Conservation (phyloP, 2,888 invertebrate species). For the Notocelia uddmanniana region DNA sequence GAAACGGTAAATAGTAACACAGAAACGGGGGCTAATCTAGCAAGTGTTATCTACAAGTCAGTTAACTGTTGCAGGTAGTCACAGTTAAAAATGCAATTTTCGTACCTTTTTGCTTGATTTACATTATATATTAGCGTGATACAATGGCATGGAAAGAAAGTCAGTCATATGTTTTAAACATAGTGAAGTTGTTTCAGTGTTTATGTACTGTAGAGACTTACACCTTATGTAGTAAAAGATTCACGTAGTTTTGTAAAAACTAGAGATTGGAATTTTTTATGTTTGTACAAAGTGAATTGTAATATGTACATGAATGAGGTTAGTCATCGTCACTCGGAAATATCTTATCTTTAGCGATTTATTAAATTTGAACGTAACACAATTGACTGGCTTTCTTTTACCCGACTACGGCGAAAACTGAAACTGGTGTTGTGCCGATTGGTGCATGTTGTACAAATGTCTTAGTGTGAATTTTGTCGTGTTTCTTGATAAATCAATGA, state of each 20-base stretch:
- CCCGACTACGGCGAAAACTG: background rate
- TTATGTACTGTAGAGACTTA: background rate
- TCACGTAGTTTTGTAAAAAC: background rate
- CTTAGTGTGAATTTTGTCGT: background rate
- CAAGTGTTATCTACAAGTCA: conserved; percentile 15
- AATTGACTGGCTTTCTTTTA: conserved; percentile 22
- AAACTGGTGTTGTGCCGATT: background rate
- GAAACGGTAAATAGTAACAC: conserved; percentile 29
- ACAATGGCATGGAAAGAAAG: background rate
- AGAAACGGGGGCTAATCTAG: conserved; percentile 18
- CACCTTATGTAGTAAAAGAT: background rate
- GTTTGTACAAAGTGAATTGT: background rate
- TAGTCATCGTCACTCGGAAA: background rate
- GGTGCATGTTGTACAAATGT: background rate
- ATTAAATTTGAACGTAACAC: background rate
- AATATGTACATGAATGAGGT: background rate
- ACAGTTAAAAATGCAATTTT: conserved; percentile 13
- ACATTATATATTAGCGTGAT: background rate
- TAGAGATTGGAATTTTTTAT: background rate
- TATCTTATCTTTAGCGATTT: background rate
- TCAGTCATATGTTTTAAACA: conserved; percentile 1
- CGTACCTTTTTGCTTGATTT: background rate
- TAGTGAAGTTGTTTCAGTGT: background rate
- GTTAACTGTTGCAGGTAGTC: background rate
- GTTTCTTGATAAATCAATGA: background rate